These are phyloP conservation scores for Piaya cayana DNA, from an alignment of 2,113 vertebrate species.

Conservation along the genomic window DNA sequence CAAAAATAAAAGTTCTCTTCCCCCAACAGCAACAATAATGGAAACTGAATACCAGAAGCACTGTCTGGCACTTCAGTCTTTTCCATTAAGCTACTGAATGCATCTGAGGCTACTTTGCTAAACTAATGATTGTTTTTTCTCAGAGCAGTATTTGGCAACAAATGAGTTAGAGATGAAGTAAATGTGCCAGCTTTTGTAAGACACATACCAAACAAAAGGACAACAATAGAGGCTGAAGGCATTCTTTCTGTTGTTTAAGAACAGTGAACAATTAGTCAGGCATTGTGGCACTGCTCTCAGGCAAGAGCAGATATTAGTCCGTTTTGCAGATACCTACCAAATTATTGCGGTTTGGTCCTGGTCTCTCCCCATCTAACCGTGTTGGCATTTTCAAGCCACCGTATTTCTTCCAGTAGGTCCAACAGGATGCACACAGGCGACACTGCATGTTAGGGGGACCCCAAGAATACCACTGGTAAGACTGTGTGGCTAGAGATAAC, in stretches of 20 bases:
- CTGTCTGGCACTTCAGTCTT: background rate
- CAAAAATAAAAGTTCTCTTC: background rate
- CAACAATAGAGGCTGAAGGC: background rate
- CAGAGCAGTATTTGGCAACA: background rate
- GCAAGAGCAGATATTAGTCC: background rate
- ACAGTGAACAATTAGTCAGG: background rate
- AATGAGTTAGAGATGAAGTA: background rate
- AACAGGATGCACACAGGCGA: slow-evolving; percentile 95
- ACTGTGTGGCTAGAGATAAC: slow-evolving; percentile 89
- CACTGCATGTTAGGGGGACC: slow-evolving; percentile 99
- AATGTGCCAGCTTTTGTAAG: background rate
- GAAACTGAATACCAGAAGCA: background rate
- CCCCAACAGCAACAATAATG: background rate
- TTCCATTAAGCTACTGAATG: background rate
- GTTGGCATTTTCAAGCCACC: slow-evolving; percentile 99
- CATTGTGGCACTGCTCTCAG: background rate
- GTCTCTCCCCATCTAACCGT: slow-evolving; percentile 92
- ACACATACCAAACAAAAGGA: background rate
- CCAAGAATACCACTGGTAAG: slow-evolving; percentile 99
- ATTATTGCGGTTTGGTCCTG: slow-evolving; percentile 93
- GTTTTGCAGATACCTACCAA: slow-evolving; percentile 77
- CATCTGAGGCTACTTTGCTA: background rate
- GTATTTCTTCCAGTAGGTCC: slow-evolving; percentile 99
- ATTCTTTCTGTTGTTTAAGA: background rate
- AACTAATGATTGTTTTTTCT: background rate